These are phyloP conservation scores for Cryptus viduatorius DNA, from an alignment of 2,888 invertebrate species.

Conservation along the genomic window DNA sequence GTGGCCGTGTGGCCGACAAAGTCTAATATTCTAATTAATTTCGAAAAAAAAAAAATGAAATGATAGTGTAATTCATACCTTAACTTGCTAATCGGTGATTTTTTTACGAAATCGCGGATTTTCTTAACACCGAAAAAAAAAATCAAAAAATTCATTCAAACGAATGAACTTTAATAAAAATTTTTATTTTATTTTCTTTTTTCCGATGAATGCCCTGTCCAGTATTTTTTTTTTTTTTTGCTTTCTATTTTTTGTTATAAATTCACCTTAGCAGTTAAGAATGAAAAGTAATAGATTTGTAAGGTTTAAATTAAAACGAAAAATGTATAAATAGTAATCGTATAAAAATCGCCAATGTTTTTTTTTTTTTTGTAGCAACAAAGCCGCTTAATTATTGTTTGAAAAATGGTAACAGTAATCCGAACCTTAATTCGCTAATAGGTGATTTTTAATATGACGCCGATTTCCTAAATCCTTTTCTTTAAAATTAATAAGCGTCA, in stretches of 20 bases:
- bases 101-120: background rate
- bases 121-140: background rate
- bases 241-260: background rate
- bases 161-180: background rate
- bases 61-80: background rate
- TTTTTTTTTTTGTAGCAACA: background rate
- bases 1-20: background rate
- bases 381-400: no score
- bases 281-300: background rate
- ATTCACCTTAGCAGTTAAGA: background rate
- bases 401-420: no score
- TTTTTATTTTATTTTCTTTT: background rate
- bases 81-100: background rate
- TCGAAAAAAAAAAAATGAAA: background rate
- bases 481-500: no score
- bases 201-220: background rate
- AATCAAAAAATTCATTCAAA: background rate
- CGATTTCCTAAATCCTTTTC: no score
- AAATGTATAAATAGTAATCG: background rate
- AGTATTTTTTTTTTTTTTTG: background rate
- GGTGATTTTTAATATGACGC: no score
- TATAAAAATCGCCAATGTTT: background rate
- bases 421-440: no score
- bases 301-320: background rate
- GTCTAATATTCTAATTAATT: background rate